Evolutionary conservation across 2,888 invertebrate genomes (phyloP), one percentile per base, ranked within the genome.

Genomic region (Lithophane ornitopus): DNA sequence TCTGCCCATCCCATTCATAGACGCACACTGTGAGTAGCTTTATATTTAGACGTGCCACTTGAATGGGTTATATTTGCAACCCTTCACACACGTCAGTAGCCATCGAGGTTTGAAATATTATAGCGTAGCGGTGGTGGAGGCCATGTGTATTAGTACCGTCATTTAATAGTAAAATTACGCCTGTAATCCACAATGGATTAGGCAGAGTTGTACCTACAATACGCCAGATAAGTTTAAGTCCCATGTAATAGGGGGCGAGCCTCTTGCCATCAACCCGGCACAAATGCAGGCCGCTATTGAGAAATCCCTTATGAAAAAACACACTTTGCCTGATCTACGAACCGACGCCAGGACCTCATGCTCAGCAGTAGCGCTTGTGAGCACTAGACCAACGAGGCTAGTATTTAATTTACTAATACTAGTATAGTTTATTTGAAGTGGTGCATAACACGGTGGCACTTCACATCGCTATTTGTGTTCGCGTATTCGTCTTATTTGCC

Each of bases 1-100:
- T 52, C 41, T 84, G 85, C 84, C 83, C 85, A 78, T 58, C 63
- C 56, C 85, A 84, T 82, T 85, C 74, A 82, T 49, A 70, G 49
- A 56, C 63, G 56, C 67, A 6, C 26, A 34, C n/a, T 19, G 75
- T 39, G 49, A 52, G 44, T 28, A 54, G 19, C 4, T 65, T 58
- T 84, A 85, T 78, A 70, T 70, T 65, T 85, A 85, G 71, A 34
- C 39, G 16, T 52, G 12, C 49, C 61, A 73, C 82, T 82, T 85
- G 85, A 82, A 82, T 78, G 72, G 66, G 61, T 49, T 78, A 75
- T 63, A 61, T 69, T 67, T 63, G 39, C 49, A 58, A 75, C 81
- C 68, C 80, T 69, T 80, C 28, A 65, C 39, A 28, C 74, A 44
- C 70, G 54, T 74, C 59, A 59, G 52, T 59, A 28, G 34, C 39